Percentiles rank a stretch among this genome's conserved stretches.
Conservation (phyloP, 2,797 vertebrate species). For the Sitta carolinensis region DNA sequence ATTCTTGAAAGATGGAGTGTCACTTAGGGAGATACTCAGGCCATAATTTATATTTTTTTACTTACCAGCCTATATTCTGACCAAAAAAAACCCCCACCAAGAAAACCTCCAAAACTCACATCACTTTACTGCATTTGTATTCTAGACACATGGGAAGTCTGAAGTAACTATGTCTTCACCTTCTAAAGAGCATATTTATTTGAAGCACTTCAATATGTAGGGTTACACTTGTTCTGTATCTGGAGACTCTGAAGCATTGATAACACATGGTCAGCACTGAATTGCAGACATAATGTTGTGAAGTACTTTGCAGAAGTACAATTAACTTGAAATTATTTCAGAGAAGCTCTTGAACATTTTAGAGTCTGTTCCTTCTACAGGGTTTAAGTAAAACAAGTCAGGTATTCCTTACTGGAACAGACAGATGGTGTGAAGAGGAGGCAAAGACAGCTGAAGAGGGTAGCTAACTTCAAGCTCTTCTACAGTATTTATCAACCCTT, state of each 20-base stretch:
- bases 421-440: background rate
- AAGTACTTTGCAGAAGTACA: background rate
- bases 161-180: background rate
- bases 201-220: background rate
- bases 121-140: background rate
- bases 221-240: background rate
- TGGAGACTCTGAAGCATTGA: background rate
- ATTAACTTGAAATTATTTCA: slow-evolving; percentile 21
- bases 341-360: slow-evolving; percentile 6
- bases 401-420: background rate
- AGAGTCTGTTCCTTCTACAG: background rate
- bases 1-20: background rate
- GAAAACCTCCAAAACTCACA: rapidly evolving
- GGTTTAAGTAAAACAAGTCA: background rate
- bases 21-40: background rate
- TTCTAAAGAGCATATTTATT: background rate
- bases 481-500: background rate
- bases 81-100: background rate
- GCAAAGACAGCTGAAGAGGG: background rate
- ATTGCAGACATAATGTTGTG: background rate
- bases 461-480: background rate
- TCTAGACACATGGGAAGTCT: background rate
- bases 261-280: background rate
- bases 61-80: background rate
- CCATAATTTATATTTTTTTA: background rate